Base-by-base conservation (phyloP, 2,113 vertebrate species). In the Sardina pilchardus region DNA sequence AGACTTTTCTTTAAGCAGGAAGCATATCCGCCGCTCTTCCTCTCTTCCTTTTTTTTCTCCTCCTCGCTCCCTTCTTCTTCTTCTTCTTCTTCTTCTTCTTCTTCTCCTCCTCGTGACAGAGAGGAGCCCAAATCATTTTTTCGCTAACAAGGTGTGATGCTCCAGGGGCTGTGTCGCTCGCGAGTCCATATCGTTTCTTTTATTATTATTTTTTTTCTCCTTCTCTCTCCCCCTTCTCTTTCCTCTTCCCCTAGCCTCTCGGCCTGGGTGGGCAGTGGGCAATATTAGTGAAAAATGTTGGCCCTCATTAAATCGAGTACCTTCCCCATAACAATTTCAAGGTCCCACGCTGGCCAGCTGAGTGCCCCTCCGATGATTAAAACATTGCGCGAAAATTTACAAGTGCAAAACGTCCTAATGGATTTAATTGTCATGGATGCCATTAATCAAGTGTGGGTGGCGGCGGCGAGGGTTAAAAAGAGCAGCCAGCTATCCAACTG, bases 1-100 rank as follows among this genome's bases (percentile, higher is more conserved):
- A 90, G 90, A 94, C 93, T 90, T 96, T 97, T 95, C 96, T 96
- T 95, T 95, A 89, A 96, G 95, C 95, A 96, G 94, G 95, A 96
- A 96, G 95, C 95, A 96, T 95, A 96, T 94, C 93, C 84, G 90
- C 95, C 93, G 93, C 94, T 95, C 71, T 71, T 48, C 48, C 92
- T 92, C 94, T 92, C 94, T 95, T 95, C 0, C 21, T 24, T 21
- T 21, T 59, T 21, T 59, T 26, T 9, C 10, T 26, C 10, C 26
- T 67, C 59, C n/a, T 63, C n/a, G n/a, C 59, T 67, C 26, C 59
- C 12, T 26, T 67, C 26, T 67, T 9, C 10, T 12, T 71, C 9
- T 34, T 71, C 63, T 12, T 71, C 63, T 30, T 34, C 63, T 71
- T 26, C n/a, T 71, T n/a, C n/a, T n/a, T 71, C 9, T 34, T 71